Evolutionary conservation across 2,113 vertebrate species (phyloP).

Genomic region (Sander vitreus): DNA sequence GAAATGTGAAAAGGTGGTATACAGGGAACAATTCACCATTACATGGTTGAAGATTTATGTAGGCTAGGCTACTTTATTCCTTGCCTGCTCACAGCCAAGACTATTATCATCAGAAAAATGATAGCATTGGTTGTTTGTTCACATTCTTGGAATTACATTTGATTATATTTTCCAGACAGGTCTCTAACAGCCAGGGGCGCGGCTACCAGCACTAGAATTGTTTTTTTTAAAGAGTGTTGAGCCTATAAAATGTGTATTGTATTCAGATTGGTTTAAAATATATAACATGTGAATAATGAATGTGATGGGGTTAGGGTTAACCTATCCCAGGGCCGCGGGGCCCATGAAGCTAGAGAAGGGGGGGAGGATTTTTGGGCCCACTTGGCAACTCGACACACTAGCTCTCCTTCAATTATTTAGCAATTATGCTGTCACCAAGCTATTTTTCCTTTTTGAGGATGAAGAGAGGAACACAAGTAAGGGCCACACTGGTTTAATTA

Average conservation of each 20-base stretch:
- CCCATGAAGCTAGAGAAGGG: constrained; percentile 9
- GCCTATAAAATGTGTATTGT: too few species aligned
- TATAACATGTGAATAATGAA: too few species aligned
- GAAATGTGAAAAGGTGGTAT: neutral
- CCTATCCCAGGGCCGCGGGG: neutral
- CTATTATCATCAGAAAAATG: neutral
- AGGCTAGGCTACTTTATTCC: too few species aligned
- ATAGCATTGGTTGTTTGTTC: neutral
- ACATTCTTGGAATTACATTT: neutral
- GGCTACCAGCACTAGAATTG: too few species aligned
- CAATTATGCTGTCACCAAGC: constrained; percentile 82
- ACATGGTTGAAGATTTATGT: neutral
- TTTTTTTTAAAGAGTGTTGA: too few species aligned
- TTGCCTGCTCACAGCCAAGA: too few species aligned
- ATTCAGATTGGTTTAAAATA: too few species aligned
- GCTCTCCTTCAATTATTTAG: constrained; percentile 75
- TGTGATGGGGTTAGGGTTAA: too few species aligned
- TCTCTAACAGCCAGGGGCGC: neutral
- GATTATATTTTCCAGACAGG: neutral
- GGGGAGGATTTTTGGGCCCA: constrained; percentile 30
- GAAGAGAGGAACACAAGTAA: constrained; percentile 71
- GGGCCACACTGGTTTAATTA: constrained; percentile 79
- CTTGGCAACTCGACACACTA: constrained; percentile 37
- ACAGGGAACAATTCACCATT: too few species aligned
- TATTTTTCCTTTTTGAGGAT: constrained; percentile 70